These are phyloP conservation scores for Oreochromis tanganicae DNA, from an alignment of 2,113 vertebrate species.

Conservation along the genomic window DNA sequence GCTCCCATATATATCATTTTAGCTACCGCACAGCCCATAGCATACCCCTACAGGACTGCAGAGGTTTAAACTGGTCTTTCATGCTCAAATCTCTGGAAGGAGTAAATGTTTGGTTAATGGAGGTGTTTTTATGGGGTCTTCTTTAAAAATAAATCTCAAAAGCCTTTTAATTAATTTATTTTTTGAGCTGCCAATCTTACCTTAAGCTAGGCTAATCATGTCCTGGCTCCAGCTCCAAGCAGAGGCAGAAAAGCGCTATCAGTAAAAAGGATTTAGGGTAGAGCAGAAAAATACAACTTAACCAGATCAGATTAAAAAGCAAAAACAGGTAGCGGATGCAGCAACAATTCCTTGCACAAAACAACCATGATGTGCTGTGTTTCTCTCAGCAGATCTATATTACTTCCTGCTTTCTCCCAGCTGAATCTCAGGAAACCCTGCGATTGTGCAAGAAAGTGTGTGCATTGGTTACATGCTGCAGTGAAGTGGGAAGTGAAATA, in stretches of 20 bases:
- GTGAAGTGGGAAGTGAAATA: not conserved
- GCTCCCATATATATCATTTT: not conserved
- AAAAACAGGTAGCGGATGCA: constrained; percentile 27
- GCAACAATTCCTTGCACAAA: constrained; percentile 10
- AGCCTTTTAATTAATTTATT: not conserved
- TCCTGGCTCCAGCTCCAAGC: not conserved
- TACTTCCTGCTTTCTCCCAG: not conserved
- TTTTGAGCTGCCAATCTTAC: not conserved
- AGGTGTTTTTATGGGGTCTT: not conserved
- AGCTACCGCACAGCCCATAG: not conserved
- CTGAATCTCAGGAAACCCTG: not conserved
- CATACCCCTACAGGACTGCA: not conserved
- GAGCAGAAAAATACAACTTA: not conserved
- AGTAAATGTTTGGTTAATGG: not conserved
- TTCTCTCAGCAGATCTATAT: constrained; percentile 18
- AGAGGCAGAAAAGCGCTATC: not conserved
- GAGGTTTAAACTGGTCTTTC: not conserved
- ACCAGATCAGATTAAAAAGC: constrained; percentile 5
- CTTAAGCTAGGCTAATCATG: not conserved
- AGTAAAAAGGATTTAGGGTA: not conserved
- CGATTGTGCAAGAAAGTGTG: not conserved
- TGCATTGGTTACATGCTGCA: not conserved
- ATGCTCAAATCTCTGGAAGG: not conserved
- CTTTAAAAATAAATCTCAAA: not conserved
- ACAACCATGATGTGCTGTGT: not conserved